phyloP scores from a whole-genome alignment of 2,888 invertebrate genomes.

The Thera britannica region DNA sequence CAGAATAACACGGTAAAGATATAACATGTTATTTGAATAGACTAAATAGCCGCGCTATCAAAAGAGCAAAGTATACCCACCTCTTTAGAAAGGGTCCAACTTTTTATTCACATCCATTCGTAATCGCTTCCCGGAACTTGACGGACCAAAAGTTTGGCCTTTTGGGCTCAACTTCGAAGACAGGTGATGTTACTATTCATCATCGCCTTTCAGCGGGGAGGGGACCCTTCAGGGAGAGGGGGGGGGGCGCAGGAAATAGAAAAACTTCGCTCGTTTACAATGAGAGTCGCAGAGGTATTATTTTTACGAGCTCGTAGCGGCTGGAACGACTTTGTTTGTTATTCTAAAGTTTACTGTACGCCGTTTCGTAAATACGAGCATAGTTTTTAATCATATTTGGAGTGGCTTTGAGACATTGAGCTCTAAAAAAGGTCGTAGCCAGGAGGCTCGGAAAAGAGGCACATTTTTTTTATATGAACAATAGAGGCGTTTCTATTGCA shows the following conservation, averaged over 20 bases:
- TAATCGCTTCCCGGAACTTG: constrained; percentile 45
- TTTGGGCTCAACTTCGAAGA: constrained; percentile 40
- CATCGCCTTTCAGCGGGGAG: constrained; percentile 34
- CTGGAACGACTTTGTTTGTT: constrained; percentile 55
- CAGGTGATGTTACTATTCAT: constrained; percentile 54
- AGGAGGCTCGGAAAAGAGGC: neutral
- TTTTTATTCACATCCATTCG: constrained; percentile 42
- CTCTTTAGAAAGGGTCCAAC: constrained; percentile 41
- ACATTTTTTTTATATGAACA: neutral
- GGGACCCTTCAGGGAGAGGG: constrained; percentile 18
- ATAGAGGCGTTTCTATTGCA: neutral
- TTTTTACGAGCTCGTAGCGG: constrained; percentile 53
- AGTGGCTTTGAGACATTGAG: constrained; percentile 12
- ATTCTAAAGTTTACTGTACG: constrained; percentile 48
- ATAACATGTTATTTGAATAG: constrained; percentile 29
- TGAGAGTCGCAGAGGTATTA: constrained; percentile 53
- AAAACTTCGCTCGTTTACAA: constrained; percentile 68
- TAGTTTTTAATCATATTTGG: constrained; percentile 36
- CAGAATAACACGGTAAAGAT: constrained; percentile 8
- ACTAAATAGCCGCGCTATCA: constrained; percentile 37
- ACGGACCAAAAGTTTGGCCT: constrained; percentile 40
- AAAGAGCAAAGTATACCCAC: constrained; percentile 35
- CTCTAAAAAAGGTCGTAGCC: neutral
- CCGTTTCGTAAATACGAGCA: constrained; percentile 33
- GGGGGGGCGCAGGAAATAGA: constrained; percentile 59